Conservation (phyloP, 2,888 invertebrate species). For the Nasonovia ribisnigri region DNA sequence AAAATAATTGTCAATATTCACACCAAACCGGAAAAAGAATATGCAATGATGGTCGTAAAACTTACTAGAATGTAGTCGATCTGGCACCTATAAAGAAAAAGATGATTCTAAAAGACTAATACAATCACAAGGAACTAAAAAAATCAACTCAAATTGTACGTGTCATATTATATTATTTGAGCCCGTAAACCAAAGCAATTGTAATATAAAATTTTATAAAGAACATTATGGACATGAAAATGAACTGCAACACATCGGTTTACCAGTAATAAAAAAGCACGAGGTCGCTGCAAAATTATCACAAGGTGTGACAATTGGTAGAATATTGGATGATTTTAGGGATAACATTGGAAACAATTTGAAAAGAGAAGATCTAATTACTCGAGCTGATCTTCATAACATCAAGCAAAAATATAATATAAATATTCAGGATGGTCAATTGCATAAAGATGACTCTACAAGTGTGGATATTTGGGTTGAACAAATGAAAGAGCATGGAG, state of each 20-base stretch:
- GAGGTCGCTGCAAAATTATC: background rate
- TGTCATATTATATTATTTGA: background rate
- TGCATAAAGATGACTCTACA: background rate
- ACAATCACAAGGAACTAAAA: constrained; percentile 7
- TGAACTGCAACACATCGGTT: background rate
- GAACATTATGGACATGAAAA: constrained; percentile 6
- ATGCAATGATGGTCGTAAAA: background rate
- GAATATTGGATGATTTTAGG: constrained; percentile 9
- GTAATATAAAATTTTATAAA: constrained; percentile 4
- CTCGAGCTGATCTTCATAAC: constrained; percentile 1
- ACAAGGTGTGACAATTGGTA: no score
- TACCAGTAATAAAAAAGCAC: background rate
- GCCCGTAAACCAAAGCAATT: background rate
- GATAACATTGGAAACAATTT: background rate
- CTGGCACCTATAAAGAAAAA: background rate
- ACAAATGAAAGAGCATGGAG: background rate
- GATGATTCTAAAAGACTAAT: background rate
- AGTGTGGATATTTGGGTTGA: background rate
- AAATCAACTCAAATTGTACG: background rate
- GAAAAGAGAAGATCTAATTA: background rate
- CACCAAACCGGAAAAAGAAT: constrained; percentile 1
- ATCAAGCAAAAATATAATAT: constrained; percentile 21
- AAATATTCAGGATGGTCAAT: background rate
- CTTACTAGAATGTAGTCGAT: constrained; percentile 10
- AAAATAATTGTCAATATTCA: background rate